Base-by-base conservation (phyloP, 2,113 vertebrate genomes). In the Gila orcuttii region DNA sequence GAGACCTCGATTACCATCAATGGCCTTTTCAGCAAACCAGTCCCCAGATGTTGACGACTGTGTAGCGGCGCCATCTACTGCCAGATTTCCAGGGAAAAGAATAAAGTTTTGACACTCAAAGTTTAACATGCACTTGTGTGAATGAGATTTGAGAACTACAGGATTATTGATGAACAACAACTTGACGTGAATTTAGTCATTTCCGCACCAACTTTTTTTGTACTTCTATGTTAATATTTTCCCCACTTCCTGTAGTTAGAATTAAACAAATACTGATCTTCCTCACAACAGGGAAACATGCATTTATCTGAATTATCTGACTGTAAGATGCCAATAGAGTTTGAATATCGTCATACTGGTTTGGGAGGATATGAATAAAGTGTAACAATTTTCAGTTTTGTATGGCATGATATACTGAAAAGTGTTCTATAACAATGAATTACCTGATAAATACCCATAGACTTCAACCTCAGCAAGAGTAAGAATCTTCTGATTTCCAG, bases 1-100 rank as follows among this genome's bases (percentile, higher is more conserved):
- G 0, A 45, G 13, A 42, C 1, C 19, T 45, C 45, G 52, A 71
- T 75, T 91, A 19, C 88, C 84, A 85, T 91, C 88, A 71, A 87
- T 82, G 52, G 88, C 89, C 6, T 39, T 82, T 45, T 55, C 12
- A 25, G 90, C 55, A 17, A 7, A 0, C 2, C 3, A 74, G 1
- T 19, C 1, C n/a, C 0, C 0, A 10, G 0, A n/a, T n/a, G 45
- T 2, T 15, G 89, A 89, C 11, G 91, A 92, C 15, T 92, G 90
- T 71, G 0, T 6, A 23, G 69, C 89, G 9, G 8, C 25, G 52
- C 83, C 85, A 25, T 2, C 12, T 50, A 13, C 23, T 50, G 73
- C 73, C 1, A 50, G 23, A 75, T 75, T 75, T 47, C 15, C 66
- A 36, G 6, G 11, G 13, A 68, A 68, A 68, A 36, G 1, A 57